Percentiles rank a stretch among this genome's conserved stretches.
These are phyloP conservation scores for Pecten maximus DNA, from an alignment of 2,888 invertebrate genomes.

Conservation along the genomic window DNA sequence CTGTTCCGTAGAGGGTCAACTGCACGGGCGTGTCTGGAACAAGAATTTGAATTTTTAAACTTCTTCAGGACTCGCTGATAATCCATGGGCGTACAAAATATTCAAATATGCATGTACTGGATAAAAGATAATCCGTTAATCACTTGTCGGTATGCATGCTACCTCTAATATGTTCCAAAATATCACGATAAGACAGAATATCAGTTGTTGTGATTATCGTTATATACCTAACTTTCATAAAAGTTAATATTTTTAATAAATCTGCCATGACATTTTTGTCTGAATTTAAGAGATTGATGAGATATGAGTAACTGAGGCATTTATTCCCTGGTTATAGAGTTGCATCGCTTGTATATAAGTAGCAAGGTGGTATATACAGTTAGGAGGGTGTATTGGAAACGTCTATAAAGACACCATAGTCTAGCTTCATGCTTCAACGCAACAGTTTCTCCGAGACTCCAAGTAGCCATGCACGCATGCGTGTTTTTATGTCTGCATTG, in stretches of 20 bases:
- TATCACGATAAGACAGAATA: not conserved
- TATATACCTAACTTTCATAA: not conserved
- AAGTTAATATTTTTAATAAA: not conserved
- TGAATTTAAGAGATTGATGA: not conserved
- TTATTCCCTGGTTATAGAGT: not conserved
- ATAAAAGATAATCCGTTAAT: not conserved
- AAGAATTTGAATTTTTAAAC: not conserved
- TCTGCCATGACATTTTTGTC: not conserved
- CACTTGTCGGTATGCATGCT: not conserved
- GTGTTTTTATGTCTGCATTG: not conserved
- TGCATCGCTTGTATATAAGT: not conserved
- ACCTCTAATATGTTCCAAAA: not conserved
- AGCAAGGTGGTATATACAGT: not conserved
- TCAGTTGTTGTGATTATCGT: not conserved
- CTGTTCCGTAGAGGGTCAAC: not conserved
- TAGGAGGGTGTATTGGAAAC: not conserved
- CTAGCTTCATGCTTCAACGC: not conserved
- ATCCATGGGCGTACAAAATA: not conserved
- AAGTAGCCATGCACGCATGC: slow-evolving; percentile 7
- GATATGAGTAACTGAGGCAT: not conserved
- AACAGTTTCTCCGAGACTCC: not conserved
- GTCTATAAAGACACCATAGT: not conserved
- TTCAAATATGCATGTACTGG: not conserved
- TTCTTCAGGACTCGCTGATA: not conserved
- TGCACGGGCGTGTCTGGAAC: not conserved